Evolutionary conservation across 2,113 vertebrate genomes (phyloP).

Genomic region (Bujurquina vittata): DNA sequence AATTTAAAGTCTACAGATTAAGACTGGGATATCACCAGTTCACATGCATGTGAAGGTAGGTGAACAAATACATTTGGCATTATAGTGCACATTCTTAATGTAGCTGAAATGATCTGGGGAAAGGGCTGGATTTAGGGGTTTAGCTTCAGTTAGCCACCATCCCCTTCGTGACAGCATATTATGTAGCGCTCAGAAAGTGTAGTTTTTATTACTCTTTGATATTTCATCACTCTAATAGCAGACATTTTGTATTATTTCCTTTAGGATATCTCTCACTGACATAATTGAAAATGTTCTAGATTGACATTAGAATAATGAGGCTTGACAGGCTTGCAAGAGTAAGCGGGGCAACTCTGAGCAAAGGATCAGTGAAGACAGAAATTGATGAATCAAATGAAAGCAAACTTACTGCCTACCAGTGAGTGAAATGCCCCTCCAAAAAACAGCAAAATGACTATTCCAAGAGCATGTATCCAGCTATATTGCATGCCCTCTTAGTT

Average conservation of each 20-base stretch:
- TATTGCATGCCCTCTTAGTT: constrained; percentile 58
- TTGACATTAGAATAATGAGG: background rate
- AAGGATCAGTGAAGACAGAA: background rate
- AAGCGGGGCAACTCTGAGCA: background rate
- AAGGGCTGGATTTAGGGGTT: background rate
- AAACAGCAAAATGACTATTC: background rate
- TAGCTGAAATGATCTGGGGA: background rate
- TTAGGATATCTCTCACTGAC: background rate
- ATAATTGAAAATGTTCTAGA: background rate
- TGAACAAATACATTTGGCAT: no score
- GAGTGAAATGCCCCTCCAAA: background rate
- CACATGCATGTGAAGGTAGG: no score
- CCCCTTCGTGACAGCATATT: background rate
- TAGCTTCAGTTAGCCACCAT: background rate
- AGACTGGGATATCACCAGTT: no score
- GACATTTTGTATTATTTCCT: background rate
- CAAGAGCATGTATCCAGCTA: constrained; percentile 22
- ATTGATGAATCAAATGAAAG: background rate
- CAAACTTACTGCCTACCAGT: no score
- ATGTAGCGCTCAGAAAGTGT: background rate
- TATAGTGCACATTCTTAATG: no score
- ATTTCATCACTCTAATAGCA: background rate
- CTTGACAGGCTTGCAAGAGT: background rate
- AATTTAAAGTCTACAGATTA: no score
- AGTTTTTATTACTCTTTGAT: background rate